phyloP scores from a whole-genome alignment of 2,113 vertebrate species.

The Panthera leo region DNA sequence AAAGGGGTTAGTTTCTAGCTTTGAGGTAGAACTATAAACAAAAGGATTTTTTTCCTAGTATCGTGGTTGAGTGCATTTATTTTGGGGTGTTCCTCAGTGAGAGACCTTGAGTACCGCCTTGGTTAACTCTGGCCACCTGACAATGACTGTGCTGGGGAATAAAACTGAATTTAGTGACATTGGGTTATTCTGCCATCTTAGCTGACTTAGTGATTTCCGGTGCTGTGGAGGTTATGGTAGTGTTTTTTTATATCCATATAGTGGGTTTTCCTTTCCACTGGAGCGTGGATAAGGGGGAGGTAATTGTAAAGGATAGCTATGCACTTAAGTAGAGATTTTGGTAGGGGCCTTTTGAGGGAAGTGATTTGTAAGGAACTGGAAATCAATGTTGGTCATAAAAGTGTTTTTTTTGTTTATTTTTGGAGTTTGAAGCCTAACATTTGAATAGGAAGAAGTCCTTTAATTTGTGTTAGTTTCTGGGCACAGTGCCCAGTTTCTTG shows the following conservation, averaged over 20 bases:
- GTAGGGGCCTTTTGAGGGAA: not conserved
- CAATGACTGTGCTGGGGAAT: not conserved
- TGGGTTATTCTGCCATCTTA: not conserved
- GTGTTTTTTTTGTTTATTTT: not conserved
- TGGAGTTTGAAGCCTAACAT: not conserved
- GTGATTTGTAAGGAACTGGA: not conserved
- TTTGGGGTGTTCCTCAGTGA: not conserved
- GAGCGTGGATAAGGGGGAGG: not conserved
- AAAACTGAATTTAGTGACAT: not conserved
- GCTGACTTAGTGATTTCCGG: not conserved
- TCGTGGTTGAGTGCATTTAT: not conserved
- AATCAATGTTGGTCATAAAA: not conserved
- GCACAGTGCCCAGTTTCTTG: not conserved
- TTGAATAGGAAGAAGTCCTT: constrained; percentile 43
- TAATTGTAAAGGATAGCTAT: not conserved
- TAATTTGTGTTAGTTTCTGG: constrained; percentile 53
- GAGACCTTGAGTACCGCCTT: accelerated
- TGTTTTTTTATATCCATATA: not conserved
- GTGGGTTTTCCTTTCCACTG: not conserved
- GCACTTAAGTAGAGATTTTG: constrained; percentile 5
- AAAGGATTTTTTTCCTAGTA: not conserved
- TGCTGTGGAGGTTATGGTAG: not conserved
- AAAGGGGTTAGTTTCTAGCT: not conserved
- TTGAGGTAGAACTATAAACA: not conserved
- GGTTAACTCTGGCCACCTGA: not conserved